Evolutionary conservation across 2,888 invertebrate species (phyloP).

Genomic region (Zelleria hepariella): DNA sequence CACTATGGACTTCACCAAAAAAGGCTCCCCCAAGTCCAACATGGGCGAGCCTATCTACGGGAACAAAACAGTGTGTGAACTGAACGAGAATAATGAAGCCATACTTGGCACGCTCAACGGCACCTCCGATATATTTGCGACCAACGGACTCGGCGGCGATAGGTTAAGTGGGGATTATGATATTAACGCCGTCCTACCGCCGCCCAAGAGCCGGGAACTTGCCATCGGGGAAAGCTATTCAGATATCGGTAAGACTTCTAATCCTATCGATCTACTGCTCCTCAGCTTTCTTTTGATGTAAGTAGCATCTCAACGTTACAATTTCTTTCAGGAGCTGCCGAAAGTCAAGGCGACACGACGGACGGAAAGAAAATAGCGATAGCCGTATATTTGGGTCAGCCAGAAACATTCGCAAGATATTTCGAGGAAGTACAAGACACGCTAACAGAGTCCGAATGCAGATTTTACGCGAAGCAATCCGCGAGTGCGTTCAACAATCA

Average conservation of each 20-base stretch:
- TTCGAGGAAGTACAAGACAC: slow-evolving; percentile 77
- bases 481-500: slow-evolving; percentile 57
- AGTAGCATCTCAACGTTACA: not conserved
- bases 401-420: slow-evolving; percentile 81
- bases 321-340: slow-evolving; percentile 55
- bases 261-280: not conserved
- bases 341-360: slow-evolving; percentile 76
- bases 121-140: slow-evolving; percentile 51
- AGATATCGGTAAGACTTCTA: slow-evolving; percentile 52
- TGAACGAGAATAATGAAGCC: slow-evolving; percentile 54
- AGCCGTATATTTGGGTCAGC: slow-evolving; percentile 88
- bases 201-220: slow-evolving; percentile 63
- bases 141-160: slow-evolving; percentile 50
- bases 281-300: not conserved
- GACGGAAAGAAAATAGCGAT: slow-evolving; percentile 92
- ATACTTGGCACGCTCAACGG: slow-evolving; percentile 54
- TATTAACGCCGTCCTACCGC: slow-evolving; percentile 60
- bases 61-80: slow-evolving; percentile 59
- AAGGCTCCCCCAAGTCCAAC: slow-evolving; percentile 56
- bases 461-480: slow-evolving; percentile 70
- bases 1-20: slow-evolving; percentile 57
- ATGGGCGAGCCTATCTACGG: slow-evolving; percentile 62
- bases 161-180: slow-evolving; percentile 65
- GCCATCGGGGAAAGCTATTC: slow-evolving; percentile 69
- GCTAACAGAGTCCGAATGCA: slow-evolving; percentile 74